Percentiles rank a stretch among this genome's conserved stretches.
phyloP scores from a whole-genome alignment of 2,113 vertebrate species.

The Patagioenas fasciata region DNA sequence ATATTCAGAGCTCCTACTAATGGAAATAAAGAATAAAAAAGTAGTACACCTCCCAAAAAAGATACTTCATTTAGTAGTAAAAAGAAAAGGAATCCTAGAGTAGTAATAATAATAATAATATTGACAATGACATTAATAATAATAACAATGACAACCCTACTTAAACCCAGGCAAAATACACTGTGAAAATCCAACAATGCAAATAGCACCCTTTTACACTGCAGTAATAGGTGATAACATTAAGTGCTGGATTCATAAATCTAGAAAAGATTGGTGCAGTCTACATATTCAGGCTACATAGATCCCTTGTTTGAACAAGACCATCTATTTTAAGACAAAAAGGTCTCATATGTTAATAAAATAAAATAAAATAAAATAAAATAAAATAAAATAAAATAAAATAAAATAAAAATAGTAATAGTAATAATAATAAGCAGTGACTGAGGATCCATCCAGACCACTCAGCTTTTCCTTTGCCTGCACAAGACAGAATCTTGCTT shows the following conservation, averaged over 20 bases:
- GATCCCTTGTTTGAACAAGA: background rate
- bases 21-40: background rate
- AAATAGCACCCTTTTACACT: background rate
- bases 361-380: no score
- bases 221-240: background rate
- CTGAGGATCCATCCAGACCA: background rate
- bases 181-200: background rate
- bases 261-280: background rate
- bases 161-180: background rate
- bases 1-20: background rate
- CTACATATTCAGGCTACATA: background rate
- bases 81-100: background rate
- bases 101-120: background rate
- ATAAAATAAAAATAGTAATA: no score
- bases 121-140: background rate
- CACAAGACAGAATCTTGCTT: background rate
- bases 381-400: no score
- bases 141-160: background rate
- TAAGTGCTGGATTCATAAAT: background rate
- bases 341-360: background rate
- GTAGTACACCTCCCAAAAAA: fast-evolving
- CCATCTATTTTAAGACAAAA: background rate
- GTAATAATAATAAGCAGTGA: background rate
- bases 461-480: background rate
- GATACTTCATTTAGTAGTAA: background rate